phyloP scores from a whole-genome alignment of 2,113 vertebrate species.

The Piprites chloris region DNA sequence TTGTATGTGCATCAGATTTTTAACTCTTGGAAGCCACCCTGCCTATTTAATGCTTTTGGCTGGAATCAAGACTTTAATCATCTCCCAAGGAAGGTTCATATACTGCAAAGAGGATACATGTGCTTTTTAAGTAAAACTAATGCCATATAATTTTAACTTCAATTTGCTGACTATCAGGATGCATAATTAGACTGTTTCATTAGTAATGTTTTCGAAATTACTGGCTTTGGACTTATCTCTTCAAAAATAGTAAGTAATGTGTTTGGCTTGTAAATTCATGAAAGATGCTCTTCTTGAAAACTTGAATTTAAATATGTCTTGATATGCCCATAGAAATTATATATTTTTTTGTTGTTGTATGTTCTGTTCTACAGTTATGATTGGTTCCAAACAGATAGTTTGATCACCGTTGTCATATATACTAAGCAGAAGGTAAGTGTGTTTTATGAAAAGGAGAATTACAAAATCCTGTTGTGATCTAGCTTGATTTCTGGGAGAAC shows the following conservation, averaged over 20 bases:
- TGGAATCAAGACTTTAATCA: not conserved
- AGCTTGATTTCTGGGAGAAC: not conserved
- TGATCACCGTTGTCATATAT: slow-evolving; percentile 85
- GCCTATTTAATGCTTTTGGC: not conserved
- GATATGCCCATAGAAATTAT: not conserved
- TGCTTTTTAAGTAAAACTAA: not conserved
- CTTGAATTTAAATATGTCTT: not conserved
- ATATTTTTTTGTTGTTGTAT: not conserved
- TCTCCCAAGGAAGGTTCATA: not conserved
- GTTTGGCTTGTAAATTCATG: not conserved
- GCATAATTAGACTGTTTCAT: not conserved
- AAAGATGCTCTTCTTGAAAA: not conserved
- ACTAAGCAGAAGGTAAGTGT: slow-evolving; percentile 80
- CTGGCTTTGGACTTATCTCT: not conserved
- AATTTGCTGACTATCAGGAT: not conserved
- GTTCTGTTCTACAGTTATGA: slow-evolving; percentile 82
- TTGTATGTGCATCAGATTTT: not conserved
- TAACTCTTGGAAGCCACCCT: not conserved
- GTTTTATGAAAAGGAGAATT: not conserved
- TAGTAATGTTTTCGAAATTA: not conserved
- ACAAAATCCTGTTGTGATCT: not conserved
- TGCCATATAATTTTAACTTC: not conserved
- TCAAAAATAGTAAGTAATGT: not conserved
- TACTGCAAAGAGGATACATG: not conserved
- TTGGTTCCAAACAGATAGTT: slow-evolving; percentile 92